These are phyloP conservation scores for Mastomys natalensis DNA, from an alignment of 2,113 vertebrate genomes.

Conservation along the genomic window DNA sequence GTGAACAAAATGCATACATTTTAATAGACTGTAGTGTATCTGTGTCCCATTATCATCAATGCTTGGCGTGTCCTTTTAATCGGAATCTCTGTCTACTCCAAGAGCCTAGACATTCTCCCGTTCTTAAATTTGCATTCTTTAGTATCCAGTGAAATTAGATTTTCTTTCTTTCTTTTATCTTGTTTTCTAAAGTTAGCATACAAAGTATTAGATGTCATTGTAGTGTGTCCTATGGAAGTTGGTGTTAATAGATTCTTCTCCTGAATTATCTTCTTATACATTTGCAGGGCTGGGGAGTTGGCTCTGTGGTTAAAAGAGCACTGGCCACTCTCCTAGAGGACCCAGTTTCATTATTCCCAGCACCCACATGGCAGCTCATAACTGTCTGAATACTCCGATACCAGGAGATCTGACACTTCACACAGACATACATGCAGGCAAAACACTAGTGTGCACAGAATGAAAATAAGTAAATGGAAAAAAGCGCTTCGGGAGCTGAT, in stretches of 20 bases:
- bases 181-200: neutral
- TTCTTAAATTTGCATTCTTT: slow-evolving; percentile 25
- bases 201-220: neutral
- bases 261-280: neutral
- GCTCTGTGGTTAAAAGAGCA: no score
- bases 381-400: neutral
- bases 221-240: neutral
- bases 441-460: no score
- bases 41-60: neutral
- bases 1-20: neutral
- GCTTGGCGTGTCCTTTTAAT: neutral
- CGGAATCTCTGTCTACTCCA: neutral
- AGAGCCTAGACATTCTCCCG: neutral
- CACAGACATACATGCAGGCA: no score
- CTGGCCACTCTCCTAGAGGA: neutral
- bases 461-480: no score
- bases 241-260: neutral
- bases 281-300: neutral
- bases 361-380: neutral
- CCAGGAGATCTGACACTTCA: neutral
- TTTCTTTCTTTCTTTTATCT: neutral
- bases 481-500: no score
- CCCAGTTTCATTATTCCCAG: neutral
- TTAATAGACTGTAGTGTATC: neutral
- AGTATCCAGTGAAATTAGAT: slow-evolving; percentile 1